Evolutionary conservation across 2,113 vertebrate species (phyloP), one percentile per base, ranked within the genome.

Genomic region (Anolis sagrei): DNA sequence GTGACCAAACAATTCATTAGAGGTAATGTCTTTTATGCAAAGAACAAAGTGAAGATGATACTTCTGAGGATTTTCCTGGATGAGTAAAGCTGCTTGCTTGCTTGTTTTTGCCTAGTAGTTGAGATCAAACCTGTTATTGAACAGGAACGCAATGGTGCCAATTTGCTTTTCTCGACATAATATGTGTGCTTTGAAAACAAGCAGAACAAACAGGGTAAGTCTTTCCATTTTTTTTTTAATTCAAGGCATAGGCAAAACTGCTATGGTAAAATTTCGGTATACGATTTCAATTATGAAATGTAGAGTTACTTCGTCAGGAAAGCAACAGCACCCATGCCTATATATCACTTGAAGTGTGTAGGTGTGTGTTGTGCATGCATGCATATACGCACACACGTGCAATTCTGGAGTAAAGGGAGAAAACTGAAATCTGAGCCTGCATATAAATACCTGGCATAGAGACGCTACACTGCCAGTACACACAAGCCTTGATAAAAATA

Each of bases 401-500:
- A 58, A 58, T 58, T 16, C 18, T 58, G 14, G 54, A 58, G 54
- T 58, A 58, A 58, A 58, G 51, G 49, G 19, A 9, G 76, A 18
- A 23, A 13, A 27, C 23, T 81, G 79, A 29, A 61, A 49, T 49
- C n/a, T 68, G 7, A 51, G 79, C 62, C 7, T 77, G 5, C 77
- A 54, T 39, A 51, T 66, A 73, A 73, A 82, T 39, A 61, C 14
- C 74, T n/a, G 32, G 61, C 76, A 76, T 16, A 76, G 32, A 61
- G 10, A 70, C 32, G 49, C 66, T 9, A 78, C 69, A 69, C 34
- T 69, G 44, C 66, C 23, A 61, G 44, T 72, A 75, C 32, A 73
- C 68, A 62, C 54, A 79, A 79, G 29, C 36, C 36, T 79, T 62
- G 84, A 85, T 85, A 79, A 79, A 85, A 85, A 62, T 85, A 73